phyloP scores from a whole-genome alignment of 1,140 invertebrate species.

The Calephelis nemesis region DNA sequence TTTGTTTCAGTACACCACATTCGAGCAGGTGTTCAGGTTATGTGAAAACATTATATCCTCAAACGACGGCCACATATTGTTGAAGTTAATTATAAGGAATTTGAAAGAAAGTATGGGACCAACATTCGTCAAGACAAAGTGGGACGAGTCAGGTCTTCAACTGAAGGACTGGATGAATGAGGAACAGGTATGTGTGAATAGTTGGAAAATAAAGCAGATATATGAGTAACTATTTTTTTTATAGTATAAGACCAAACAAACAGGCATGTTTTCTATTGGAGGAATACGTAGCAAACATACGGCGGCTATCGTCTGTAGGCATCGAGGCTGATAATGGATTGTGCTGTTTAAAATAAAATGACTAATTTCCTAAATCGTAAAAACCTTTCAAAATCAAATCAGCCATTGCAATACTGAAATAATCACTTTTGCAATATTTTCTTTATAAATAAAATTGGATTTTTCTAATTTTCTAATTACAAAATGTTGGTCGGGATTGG shows the following conservation, averaged over 20 bases:
- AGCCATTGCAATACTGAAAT: too few species aligned
- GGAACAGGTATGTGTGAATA: constrained; percentile 58
- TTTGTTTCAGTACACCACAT: constrained; percentile 61
- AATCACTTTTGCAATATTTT: too few species aligned
- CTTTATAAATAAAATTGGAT: too few species aligned
- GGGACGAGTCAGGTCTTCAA: constrained; percentile 80
- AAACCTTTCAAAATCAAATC: too few species aligned
- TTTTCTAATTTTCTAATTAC: too few species aligned
- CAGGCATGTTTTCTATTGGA: background rate
- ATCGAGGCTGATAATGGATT: too few species aligned
- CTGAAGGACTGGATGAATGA: constrained; percentile 79
- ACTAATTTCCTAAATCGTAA: too few species aligned
- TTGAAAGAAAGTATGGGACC: constrained; percentile 79
- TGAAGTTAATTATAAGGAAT: constrained; percentile 78
- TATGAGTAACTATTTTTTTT: background rate
- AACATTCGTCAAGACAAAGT: constrained; percentile 80
- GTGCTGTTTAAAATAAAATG: too few species aligned
- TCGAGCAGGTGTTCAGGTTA: constrained; percentile 49
- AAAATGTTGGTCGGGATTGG: too few species aligned
- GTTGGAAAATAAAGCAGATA: too few species aligned
- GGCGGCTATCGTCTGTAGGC: too few species aligned
- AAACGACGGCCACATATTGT: constrained; percentile 70
- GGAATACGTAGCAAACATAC: background rate
- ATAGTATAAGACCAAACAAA: constrained; percentile 3
- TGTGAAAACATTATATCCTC: constrained; percentile 51